These are phyloP conservation scores for Gobius niger DNA, from an alignment of 2,113 vertebrate species.

Conservation along the genomic window DNA sequence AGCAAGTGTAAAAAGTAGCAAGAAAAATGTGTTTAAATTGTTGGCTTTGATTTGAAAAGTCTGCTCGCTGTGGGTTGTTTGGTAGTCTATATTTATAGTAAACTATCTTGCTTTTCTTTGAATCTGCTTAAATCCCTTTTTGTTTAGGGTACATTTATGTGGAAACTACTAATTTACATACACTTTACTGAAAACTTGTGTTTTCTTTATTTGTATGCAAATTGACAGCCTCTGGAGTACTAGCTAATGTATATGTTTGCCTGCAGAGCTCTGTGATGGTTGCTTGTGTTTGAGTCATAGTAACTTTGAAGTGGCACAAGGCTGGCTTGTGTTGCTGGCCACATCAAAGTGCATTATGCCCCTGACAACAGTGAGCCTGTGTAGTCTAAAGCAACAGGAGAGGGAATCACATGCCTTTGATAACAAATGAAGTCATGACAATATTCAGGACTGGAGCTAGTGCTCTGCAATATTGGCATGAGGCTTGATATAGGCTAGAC, in stretches of 20 bases:
- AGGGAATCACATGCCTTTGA: constrained; percentile 18
- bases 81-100: not conserved
- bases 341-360: constrained; percentile 37
- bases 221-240: constrained; percentile 14
- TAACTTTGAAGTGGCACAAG: constrained; percentile 40
- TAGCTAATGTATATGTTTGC: constrained; percentile 37
- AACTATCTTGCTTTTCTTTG: not conserved
- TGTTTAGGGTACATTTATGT: not conserved
- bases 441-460: not conserved
- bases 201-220: constrained; percentile 27
- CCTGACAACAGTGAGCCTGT: constrained; percentile 31
- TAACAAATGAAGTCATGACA: constrained; percentile 4
- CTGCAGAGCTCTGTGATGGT: constrained; percentile 24
- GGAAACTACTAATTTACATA: not conserved
- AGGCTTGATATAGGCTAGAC: no score
- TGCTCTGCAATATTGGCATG: not conserved
- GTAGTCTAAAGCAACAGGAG: constrained; percentile 19
- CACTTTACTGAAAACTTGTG: not conserved
- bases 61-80: not conserved
- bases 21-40: constrained; percentile 11
- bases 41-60: not conserved
- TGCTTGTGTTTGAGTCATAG: constrained; percentile 35
- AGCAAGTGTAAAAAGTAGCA: not conserved
- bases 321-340: constrained; percentile 29
- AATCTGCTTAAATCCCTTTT: not conserved